These are phyloP conservation scores for Perdita meconis DNA, from an alignment of 2,888 invertebrate species.

Conservation along the genomic window DNA sequence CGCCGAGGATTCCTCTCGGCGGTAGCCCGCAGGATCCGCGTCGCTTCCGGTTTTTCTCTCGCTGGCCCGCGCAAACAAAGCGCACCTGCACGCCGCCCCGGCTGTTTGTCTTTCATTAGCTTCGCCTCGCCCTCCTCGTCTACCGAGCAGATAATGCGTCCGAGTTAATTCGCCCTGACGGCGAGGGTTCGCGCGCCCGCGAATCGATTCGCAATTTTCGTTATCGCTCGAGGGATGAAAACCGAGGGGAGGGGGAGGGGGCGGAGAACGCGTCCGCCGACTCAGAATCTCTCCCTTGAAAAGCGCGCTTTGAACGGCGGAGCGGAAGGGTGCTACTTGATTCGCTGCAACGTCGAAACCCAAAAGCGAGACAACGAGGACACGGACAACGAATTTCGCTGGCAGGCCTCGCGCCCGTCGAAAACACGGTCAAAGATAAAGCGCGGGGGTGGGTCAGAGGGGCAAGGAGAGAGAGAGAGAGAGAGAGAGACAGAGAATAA, in stretches of 20 bases:
- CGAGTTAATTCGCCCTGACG: constrained; percentile 44
- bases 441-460: too few species aligned
- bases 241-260: too few species aligned
- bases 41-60: constrained; percentile 36
- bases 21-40: constrained; percentile 43
- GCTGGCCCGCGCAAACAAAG: constrained; percentile 49
- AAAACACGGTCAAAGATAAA: constrained; percentile 50
- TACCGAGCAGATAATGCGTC: constrained; percentile 38
- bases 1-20: constrained; percentile 18
- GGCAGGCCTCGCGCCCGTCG: not conserved
- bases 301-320: not conserved
- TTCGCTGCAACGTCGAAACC: not conserved
- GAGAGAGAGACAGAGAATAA: constrained; percentile 27
- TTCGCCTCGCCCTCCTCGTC: constrained; percentile 10
- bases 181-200: not conserved
- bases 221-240: not conserved
- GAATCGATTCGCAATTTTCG: constrained; percentile 12
- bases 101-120: constrained; percentile 58
- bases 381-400: not conserved
- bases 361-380: constrained; percentile 1
- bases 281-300: not conserved
- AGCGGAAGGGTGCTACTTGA: constrained; percentile 1
- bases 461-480: too few species aligned
- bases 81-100: constrained; percentile 25
- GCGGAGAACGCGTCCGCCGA: too few species aligned